phyloP scores from a whole-genome alignment of 1,140 invertebrate genomes.

The Mya arenaria region DNA sequence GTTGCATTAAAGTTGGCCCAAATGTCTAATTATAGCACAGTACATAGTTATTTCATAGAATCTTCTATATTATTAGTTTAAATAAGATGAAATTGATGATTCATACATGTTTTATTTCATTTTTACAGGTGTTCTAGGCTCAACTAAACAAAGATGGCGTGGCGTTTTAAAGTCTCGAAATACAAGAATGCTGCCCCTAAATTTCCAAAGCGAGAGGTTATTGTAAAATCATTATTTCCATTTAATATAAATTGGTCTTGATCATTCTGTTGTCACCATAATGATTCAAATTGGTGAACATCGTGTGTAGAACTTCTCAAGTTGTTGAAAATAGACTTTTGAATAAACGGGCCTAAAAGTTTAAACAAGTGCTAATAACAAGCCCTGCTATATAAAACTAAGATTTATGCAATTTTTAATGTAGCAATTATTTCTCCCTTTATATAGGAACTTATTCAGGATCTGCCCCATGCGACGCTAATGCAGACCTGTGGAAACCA shows the following conservation, averaged over 20 bases:
- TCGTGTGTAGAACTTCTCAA: background rate
- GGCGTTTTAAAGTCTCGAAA: conserved; percentile 97
- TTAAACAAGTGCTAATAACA: background rate
- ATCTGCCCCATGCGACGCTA: conserved; percentile 93
- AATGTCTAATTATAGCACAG: too few species aligned
- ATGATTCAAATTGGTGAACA: background rate
- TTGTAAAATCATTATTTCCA: background rate
- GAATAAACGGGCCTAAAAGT: background rate
- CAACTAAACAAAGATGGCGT: conserved; percentile 79
- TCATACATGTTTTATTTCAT: too few species aligned
- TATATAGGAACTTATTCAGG: conserved; percentile 89
- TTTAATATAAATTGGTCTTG: background rate
- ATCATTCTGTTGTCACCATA: background rate
- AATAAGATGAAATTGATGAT: too few species aligned
- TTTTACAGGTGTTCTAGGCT: too few species aligned
- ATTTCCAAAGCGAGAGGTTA: conserved; percentile 90
- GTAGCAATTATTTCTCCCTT: conserved; percentile 29
- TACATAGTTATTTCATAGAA: too few species aligned
- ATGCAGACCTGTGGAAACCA: conserved; percentile 96
- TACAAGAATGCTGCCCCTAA: conserved; percentile 98
- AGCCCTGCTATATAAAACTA: background rate
- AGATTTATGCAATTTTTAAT: background rate
- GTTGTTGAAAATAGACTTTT: background rate
- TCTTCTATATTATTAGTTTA: too few species aligned
- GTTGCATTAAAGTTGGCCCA: too few species aligned